phyloP scores from a whole-genome alignment of 2,797 vertebrate genomes.

The Crenichthys baileyi region DNA sequence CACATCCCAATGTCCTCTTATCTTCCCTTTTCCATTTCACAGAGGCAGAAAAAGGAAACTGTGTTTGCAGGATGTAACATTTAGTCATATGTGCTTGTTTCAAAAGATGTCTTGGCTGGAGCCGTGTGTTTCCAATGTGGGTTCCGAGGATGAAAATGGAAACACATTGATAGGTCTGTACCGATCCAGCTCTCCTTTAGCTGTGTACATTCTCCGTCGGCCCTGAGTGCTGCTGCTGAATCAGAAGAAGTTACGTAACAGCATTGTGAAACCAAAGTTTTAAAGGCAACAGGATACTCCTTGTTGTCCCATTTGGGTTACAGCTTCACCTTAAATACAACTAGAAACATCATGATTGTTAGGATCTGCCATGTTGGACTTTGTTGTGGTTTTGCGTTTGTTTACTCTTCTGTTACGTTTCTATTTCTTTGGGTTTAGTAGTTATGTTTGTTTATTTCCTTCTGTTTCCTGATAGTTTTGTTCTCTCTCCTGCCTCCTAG shows the following conservation, averaged over 20 bases:
- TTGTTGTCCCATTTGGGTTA: slow-evolving; percentile 18
- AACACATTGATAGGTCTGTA: slow-evolving; percentile 71
- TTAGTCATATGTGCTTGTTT: slow-evolving; percentile 70
- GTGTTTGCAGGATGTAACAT: slow-evolving; percentile 69
- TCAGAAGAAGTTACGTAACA: slow-evolving; percentile 70
- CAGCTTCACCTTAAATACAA: not conserved
- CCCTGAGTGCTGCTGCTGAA: slow-evolving; percentile 67
- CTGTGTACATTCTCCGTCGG: slow-evolving; percentile 75
- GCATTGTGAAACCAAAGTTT: slow-evolving; percentile 51
- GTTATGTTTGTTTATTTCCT: too few relatives aligned
- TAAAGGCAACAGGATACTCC: slow-evolving; percentile 52
- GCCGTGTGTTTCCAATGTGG: slow-evolving; percentile 72
- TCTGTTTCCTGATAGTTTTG: too few relatives aligned
- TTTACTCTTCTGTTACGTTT: too few relatives aligned
- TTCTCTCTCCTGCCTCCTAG: too few relatives aligned
- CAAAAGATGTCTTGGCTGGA: slow-evolving; percentile 69
- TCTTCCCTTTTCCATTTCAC: slow-evolving; percentile 63
- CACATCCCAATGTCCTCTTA: slow-evolving; percentile 28
- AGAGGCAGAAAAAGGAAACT: slow-evolving; percentile 60
- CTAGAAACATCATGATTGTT: slow-evolving; percentile 6
- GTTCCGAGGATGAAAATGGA: slow-evolving; percentile 75
- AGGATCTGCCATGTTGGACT: too few relatives aligned
- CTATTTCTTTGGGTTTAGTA: too few relatives aligned
- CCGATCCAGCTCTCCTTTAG: slow-evolving; percentile 67
- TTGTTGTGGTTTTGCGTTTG: too few relatives aligned